A percentile compares a stretch with the other conserved stretches of the same genome.
phyloP scores from a whole-genome alignment of 2,797 vertebrate species.

The Myripristis jacobus region DNA sequence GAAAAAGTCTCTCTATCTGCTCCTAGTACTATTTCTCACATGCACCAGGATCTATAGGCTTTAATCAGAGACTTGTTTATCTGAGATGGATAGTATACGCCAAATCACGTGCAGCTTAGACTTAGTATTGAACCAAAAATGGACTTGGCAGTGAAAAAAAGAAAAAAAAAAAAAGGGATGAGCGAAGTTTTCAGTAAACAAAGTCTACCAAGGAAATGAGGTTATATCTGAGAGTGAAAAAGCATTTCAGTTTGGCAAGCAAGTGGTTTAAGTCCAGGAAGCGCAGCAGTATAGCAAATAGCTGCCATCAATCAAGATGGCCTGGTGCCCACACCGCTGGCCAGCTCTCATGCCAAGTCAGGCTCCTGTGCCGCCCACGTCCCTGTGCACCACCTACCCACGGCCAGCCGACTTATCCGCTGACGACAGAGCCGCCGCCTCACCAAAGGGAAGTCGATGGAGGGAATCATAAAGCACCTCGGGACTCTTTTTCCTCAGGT shows the following conservation, averaged over 20 bases:
- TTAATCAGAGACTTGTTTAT: constrained; percentile 16
- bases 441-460: constrained; percentile 39
- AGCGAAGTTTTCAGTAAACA: constrained; percentile 27
- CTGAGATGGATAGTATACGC: no score
- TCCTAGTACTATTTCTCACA: not conserved
- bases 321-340: constrained; percentile 52
- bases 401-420: constrained; percentile 45
- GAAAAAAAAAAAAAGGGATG: no score
- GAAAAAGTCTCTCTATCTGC: no score
- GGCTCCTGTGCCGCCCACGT: constrained; percentile 58
- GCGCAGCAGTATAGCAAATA: constrained; percentile 58
- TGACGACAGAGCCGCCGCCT: constrained; percentile 53
- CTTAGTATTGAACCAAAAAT: not conserved
- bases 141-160: no score
- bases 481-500: not conserved
- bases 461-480: constrained; percentile 3
- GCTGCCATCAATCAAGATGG: constrained; percentile 68
- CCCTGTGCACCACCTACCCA: constrained; percentile 33
- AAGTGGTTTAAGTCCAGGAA: constrained; percentile 34
- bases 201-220: constrained; percentile 30
- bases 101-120: not conserved
- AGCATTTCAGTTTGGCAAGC: constrained; percentile 13
- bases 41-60: constrained; percentile 18
- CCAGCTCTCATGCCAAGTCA: constrained; percentile 52
- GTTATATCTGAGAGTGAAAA: constrained; percentile 30